Conservation (phyloP, 2,797 vertebrate species). For the Rhinophrynus dorsalis region DNA sequence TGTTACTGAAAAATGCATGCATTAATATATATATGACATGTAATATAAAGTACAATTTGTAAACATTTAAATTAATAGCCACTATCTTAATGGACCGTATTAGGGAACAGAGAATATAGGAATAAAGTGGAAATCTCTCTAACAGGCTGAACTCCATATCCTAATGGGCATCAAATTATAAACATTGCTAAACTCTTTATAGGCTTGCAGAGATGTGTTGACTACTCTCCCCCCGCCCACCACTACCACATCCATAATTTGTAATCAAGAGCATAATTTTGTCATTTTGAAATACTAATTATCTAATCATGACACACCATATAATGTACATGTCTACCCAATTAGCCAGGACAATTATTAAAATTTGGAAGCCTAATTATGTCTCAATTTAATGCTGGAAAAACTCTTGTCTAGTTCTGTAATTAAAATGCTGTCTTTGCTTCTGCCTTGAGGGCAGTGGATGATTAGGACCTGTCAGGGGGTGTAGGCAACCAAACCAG, state of each 20-base stretch:
- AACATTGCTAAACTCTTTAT: slow-evolving; percentile 64
- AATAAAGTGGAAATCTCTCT: not conserved
- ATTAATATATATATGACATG: slow-evolving; percentile 18
- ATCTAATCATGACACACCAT: slow-evolving; percentile 76
- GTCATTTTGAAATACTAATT: slow-evolving; percentile 82
- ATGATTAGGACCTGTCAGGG: slow-evolving; percentile 97
- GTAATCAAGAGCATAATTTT: slow-evolving; percentile 75
- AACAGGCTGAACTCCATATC: slow-evolving; percentile 51
- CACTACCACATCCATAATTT: slow-evolving; percentile 59
- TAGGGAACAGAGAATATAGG: not conserved
- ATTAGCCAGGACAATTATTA: slow-evolving; percentile 96
- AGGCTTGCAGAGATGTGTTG: slow-evolving; percentile 60
- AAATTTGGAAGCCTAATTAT: slow-evolving; percentile 93
- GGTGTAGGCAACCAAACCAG: slow-evolving; percentile 82
- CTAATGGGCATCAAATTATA: slow-evolving; percentile 65
- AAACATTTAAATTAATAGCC: slow-evolving; percentile 14
- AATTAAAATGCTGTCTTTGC: slow-evolving; percentile 89
- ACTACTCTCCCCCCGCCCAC: slow-evolving; percentile 57
- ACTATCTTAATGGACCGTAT: not conserved
- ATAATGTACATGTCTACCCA: slow-evolving; percentile 83
- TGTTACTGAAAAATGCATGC: not conserved
- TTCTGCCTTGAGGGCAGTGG: slow-evolving; percentile 90
- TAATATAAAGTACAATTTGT: slow-evolving; percentile 29
- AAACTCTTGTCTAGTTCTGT: slow-evolving; percentile 80
- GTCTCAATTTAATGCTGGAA: slow-evolving; percentile 90